These are phyloP conservation scores for Cyprinodon tularosa DNA, from an alignment of 2,113 vertebrate genomes.

Conservation along the genomic window DNA sequence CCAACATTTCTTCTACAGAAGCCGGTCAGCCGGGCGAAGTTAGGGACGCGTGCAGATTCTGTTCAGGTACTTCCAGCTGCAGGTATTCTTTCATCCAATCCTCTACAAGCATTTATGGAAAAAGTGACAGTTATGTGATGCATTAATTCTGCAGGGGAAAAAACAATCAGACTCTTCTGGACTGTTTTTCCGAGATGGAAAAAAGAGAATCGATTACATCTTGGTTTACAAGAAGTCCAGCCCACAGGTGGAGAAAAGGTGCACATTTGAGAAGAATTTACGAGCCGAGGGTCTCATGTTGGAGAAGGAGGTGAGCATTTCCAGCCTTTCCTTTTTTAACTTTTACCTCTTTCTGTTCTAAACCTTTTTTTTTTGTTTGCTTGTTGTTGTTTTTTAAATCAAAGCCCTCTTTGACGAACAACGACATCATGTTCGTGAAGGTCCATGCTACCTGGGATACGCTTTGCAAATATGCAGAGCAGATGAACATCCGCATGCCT, in stretches of 20 bases:
- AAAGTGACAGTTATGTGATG: neutral
- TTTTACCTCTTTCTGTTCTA: neutral
- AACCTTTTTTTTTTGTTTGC: neutral
- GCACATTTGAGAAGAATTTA: slow-evolving; percentile 97
- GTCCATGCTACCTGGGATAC: slow-evolving; percentile 96
- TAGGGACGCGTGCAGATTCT: slow-evolving; percentile 84
- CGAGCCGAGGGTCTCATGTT: slow-evolving; percentile 96
- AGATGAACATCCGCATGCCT: slow-evolving; percentile 98
- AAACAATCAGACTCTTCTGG: slow-evolving; percentile 81
- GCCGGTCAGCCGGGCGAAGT: slow-evolving; percentile 81
- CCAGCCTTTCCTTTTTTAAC: neutral
- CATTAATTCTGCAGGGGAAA: slow-evolving; percentile 72
- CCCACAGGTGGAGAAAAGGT: slow-evolving; percentile 93
- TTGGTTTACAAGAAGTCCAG: slow-evolving; percentile 97
- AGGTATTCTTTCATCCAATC: neutral
- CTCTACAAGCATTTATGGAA: slow-evolving; percentile 1
- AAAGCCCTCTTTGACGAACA: slow-evolving; percentile 93
- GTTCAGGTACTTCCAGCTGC: slow-evolving; percentile 78
- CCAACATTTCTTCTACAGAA: slow-evolving; percentile 87
- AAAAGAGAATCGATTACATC: slow-evolving; percentile 97
- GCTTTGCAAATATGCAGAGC: slow-evolving; percentile 96
- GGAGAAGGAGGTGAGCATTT: slow-evolving; percentile 90
- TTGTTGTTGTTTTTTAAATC: slow-evolving; percentile 30
- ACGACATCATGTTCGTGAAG: slow-evolving; percentile 98
- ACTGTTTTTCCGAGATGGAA: slow-evolving; percentile 94